phyloP scores from a whole-genome alignment of 2,797 vertebrate species.

The Pseudopleuronectes americanus region DNA sequence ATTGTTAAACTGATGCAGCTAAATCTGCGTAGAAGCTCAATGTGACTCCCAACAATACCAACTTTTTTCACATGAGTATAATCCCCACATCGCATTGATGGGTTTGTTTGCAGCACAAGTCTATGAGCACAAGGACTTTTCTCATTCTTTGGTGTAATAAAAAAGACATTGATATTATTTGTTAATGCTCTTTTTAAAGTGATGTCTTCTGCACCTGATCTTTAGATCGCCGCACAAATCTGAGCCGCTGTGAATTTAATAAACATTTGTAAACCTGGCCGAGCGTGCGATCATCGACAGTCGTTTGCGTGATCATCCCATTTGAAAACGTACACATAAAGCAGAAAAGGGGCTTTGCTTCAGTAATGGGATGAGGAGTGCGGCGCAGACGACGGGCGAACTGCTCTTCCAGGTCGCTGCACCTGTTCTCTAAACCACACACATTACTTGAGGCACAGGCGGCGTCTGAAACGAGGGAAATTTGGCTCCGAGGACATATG shows the following conservation, averaged over 20 bases:
- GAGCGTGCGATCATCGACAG: slow-evolving; percentile 23
- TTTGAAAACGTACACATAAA: slow-evolving; percentile 19
- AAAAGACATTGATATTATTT: not conserved
- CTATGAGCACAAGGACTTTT: slow-evolving; percentile 11
- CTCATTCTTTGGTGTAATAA: slow-evolving; percentile 16
- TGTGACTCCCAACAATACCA: too few relatives aligned
- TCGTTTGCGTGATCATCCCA: slow-evolving; percentile 4
- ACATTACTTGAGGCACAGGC: slow-evolving; percentile 9
- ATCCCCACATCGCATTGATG: slow-evolving; percentile 1
- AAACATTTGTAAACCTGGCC: slow-evolving; percentile 15
- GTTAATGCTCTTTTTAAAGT: not conserved
- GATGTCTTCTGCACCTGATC: slow-evolving; percentile 9
- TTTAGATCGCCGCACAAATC: not conserved
- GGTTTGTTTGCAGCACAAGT: slow-evolving; percentile 1
- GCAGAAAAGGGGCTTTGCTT: not conserved
- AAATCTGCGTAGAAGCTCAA: too few relatives aligned
- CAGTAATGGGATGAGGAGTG: slow-evolving; percentile 22
- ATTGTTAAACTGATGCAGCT: too few relatives aligned
- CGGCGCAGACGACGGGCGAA: slow-evolving; percentile 5
- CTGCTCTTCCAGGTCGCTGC: slow-evolving; percentile 20
- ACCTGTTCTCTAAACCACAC: slow-evolving; percentile 24
- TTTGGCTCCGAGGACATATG: not conserved
- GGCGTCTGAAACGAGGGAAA: slow-evolving; percentile 4
- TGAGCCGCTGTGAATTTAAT: slow-evolving; percentile 1
- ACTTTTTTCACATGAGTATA: not conserved